Conservation (phyloP, 2,113 vertebrate species). For the Gallinago media region DNA sequence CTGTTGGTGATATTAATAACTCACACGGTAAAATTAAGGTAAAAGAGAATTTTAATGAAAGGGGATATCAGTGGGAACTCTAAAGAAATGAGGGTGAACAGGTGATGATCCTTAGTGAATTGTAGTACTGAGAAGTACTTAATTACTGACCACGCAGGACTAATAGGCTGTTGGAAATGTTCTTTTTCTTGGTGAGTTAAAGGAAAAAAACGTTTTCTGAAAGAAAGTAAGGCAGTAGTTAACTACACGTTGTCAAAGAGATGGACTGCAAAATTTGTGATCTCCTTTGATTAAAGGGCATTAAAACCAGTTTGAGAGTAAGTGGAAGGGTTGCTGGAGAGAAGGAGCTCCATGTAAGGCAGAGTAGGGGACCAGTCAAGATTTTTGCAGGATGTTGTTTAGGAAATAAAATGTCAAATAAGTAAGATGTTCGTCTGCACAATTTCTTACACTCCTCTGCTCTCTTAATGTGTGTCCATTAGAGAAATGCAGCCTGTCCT, state of each 20-base stretch:
- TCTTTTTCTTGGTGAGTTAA: neutral
- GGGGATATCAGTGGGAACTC: neutral
- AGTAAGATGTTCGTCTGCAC: neutral
- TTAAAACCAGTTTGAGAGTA: neutral
- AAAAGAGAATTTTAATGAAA: neutral
- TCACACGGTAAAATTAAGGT: neutral
- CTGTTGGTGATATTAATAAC: neutral
- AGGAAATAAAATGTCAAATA: neutral
- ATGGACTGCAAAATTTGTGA: neutral
- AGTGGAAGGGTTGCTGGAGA: neutral
- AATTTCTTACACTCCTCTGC: neutral
- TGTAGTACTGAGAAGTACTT: neutral
- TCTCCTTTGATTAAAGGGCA: neutral
- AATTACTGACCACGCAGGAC: neutral
- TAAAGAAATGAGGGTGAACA: neutral
- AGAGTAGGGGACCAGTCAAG: neutral
- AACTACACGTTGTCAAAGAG: neutral
- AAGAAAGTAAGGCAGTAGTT: neutral
- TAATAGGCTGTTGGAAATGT: neutral
- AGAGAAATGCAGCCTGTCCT: neutral
- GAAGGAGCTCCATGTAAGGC: neutral
- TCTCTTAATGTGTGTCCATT: neutral
- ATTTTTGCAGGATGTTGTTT: neutral
- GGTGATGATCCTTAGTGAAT: neutral
- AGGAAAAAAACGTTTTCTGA: neutral